Conservation (phyloP, 2,888 invertebrate genomes). For the Thelaira solivaga region DNA sequence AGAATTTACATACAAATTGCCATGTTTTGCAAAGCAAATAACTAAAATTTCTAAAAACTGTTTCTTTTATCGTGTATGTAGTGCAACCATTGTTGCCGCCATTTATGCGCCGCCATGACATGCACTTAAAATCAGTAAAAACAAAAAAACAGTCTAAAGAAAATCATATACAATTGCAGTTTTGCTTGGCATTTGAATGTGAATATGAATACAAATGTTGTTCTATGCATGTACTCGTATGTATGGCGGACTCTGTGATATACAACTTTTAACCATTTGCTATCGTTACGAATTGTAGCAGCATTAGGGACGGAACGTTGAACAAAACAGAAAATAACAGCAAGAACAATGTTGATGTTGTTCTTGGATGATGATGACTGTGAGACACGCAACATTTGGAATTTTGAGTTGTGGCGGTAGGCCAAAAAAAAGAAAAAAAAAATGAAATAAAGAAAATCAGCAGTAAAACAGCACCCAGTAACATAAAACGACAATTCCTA, state of each 20-base stretch:
- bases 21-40: conserved; percentile 55
- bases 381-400: conserved; percentile 76
- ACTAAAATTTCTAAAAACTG: conserved; percentile 40
- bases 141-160: conserved; percentile 9
- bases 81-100: conserved; percentile 62
- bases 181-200: conserved; percentile 57
- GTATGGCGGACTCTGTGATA: conserved; percentile 18
- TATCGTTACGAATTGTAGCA: conserved; percentile 2
- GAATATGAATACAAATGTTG: conserved; percentile 53
- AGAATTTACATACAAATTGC: conserved; percentile 21
- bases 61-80: conserved; percentile 9
- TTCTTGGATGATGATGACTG: conserved; percentile 69
- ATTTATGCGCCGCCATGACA: conserved; percentile 65
- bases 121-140: conserved; percentile 53
- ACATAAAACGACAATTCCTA: conserved; percentile 23
- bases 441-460: conserved; percentile 2
- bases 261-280: conserved; percentile 11
- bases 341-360: conserved; percentile 30
- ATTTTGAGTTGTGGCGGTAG: conserved; percentile 67
- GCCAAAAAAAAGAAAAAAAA: conserved; percentile 42
- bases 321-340: conserved; percentile 27
- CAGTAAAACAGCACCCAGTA: conserved; percentile 43
- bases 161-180: conserved; percentile 46
- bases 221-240: not conserved
- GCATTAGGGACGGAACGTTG: conserved; percentile 47